Percentiles rank a stretch among this genome's conserved stretches.
These are phyloP conservation scores for Subanguina moxae DNA, from an alignment of 1,140 invertebrate genomes.

Conservation along the genomic window DNA sequence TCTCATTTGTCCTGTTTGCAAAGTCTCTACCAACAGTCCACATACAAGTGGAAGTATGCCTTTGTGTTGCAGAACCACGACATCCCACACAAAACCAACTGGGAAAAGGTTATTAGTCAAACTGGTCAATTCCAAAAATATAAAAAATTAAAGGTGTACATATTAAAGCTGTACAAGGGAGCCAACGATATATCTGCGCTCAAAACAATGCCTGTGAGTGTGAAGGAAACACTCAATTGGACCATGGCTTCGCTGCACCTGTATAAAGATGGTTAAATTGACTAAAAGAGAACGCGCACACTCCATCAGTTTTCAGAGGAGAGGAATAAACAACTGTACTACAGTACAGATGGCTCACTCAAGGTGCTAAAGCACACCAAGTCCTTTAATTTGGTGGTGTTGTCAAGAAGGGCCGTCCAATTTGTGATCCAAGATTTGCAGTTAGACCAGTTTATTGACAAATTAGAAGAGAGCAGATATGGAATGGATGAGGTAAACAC, in stretches of 20 bases:
- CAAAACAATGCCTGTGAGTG: background rate
- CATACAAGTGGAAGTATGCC: slow-evolving; percentile 13
- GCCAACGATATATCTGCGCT: slow-evolving; percentile 35
- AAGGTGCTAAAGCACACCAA: slow-evolving; percentile 29
- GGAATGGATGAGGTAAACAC: slow-evolving; percentile 36
- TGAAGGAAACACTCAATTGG: slow-evolving; percentile 25
- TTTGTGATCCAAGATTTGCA: slow-evolving; percentile 29
- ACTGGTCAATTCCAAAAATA: too few relatives aligned
- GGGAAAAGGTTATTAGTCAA: slow-evolving; percentile 18
- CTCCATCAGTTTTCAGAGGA: background rate
- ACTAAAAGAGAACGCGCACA: background rate
- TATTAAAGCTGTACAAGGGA: slow-evolving; percentile 27
- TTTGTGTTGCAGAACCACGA: slow-evolving; percentile 36
- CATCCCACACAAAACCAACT: slow-evolving; percentile 37
- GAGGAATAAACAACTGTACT: background rate
- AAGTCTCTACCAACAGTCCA: background rate
- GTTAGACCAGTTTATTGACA: slow-evolving; percentile 18
- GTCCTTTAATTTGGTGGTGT: slow-evolving; percentile 8
- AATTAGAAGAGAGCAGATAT: slow-evolving; percentile 23
- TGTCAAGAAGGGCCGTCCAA: slow-evolving; percentile 31
- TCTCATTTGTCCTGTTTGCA: slow-evolving; percentile 1
- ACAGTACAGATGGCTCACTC: background rate
- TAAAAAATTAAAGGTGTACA: slow-evolving; percentile 12
- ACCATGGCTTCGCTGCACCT: slow-evolving; percentile 23
- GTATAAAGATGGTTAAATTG: slow-evolving; percentile 29